A percentile compares a stretch with the other conserved stretches of the same genome.
phyloP scores from a whole-genome alignment of 2,113 vertebrate species.

The Hippoglossus stenolepis region DNA sequence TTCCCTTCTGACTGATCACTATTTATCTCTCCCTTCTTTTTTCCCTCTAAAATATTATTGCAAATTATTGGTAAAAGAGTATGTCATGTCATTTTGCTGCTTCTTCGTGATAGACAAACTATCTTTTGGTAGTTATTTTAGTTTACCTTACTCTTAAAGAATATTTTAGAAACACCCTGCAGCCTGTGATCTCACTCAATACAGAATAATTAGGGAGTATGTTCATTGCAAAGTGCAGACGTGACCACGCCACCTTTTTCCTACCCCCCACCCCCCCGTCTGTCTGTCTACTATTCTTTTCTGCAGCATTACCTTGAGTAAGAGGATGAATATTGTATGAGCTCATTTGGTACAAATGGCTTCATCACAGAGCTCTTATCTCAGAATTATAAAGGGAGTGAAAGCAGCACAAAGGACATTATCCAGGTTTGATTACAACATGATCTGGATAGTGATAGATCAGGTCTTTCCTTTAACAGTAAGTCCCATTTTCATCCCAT shows the following conservation, averaged over 20 bases:
- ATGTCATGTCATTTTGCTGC: background rate
- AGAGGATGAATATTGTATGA: slow-evolving; percentile 79
- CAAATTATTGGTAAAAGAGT: background rate
- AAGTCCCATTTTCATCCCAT: slow-evolving; percentile 19
- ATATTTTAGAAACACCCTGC: slow-evolving; percentile 2
- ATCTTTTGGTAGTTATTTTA: background rate
- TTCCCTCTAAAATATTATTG: background rate
- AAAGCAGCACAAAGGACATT: slow-evolving; percentile 48
- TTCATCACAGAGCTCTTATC: slow-evolving; percentile 55
- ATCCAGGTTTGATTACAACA: slow-evolving; percentile 41
- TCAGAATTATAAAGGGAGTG: slow-evolving; percentile 50
- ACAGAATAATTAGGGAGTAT: slow-evolving; percentile 3
- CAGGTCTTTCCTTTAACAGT: slow-evolving; percentile 5
- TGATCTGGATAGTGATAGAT: slow-evolving; percentile 32
- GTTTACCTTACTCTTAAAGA: background rate
- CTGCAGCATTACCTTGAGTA: slow-evolving; percentile 64
- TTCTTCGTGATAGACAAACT: background rate
- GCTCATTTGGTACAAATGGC: slow-evolving; percentile 74
- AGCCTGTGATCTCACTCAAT: slow-evolving; percentile 22
- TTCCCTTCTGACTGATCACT: background rate
- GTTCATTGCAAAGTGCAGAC: slow-evolving; percentile 20
- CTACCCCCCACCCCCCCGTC: background rate
- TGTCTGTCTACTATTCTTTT: slow-evolving; percentile 25
- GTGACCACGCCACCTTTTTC: slow-evolving; percentile 3
- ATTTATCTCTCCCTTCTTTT: background rate